Base-by-base conservation (phyloP, 1,140 invertebrate genomes). In the Linepithema humile region DNA sequence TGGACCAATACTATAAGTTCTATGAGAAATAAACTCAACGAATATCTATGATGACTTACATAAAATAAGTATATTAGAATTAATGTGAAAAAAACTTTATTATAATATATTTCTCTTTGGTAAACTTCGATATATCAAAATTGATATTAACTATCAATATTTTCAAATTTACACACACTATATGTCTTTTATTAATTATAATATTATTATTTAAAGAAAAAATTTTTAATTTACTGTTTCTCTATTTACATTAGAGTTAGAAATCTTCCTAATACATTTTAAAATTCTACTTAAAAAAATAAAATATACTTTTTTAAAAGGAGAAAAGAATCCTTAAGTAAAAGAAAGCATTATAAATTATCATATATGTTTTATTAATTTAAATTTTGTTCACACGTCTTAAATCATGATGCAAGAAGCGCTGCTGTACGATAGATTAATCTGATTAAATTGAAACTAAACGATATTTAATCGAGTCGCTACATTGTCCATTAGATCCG, bases 391-490 rank as follows among this genome's bases (percentile, higher is more conserved):
- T n/a, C 35, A 17, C 40, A 48, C 17, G 10, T n/a, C 15, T 26
- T 59, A 29, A 20, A 17, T 23, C 26, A 12, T n/a, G n/a, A 53
- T 2, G 10, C 20, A 29, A 67, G 23, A 69, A 69, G 10, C 35
- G 5, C 17, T 69, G 7, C 0, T 32, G 12, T 50, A 5, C n/a
- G 26, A 38, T 23, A 12, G 1, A 78, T 53, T 67, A 29, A 38
- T 67, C 32, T 26, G 45, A 55, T 29, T 67, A 69, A 78, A 26
- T 26, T 35, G 32, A n/a, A 73, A 67, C 23, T 17, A 7, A 3
- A 2, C 43, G n/a, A 64, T 35, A 32, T 38, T 69, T 78, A 69
- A 78, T 78, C 40, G 45, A 65, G 17, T 2, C 26, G 3, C 23
- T 67, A 26, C 23, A n/a, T 10, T 53, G 23, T 35, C 5, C 17